Percentiles rank a stretch among this genome's conserved stretches.
Conservation (phyloP, 2,797 vertebrate genomes). For the Paguma larvata region DNA sequence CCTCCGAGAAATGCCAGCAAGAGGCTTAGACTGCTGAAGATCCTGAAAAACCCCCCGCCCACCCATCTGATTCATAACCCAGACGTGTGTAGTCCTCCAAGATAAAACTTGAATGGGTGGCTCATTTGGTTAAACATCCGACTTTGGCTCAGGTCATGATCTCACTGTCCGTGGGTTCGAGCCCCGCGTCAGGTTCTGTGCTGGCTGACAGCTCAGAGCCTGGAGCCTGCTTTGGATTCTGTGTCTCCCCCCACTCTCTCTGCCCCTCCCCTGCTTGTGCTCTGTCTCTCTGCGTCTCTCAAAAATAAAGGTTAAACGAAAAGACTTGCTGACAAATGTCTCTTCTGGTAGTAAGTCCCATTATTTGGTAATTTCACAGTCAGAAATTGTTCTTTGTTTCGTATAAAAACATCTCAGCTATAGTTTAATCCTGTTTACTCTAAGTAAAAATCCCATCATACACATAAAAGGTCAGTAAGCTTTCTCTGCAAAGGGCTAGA, state of each 20-base stretch:
- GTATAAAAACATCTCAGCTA: not conserved
- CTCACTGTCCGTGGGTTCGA: no score
- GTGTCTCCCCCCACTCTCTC: no score
- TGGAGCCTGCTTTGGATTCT: no score
- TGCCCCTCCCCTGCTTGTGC: no score
- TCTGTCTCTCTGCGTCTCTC: no score
- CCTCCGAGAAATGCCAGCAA: not conserved
- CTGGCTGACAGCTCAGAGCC: no score
- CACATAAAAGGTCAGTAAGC: not conserved
- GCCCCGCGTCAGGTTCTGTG: no score
- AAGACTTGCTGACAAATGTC: not conserved
- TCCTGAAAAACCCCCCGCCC: not conserved
- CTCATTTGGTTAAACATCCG: no score
- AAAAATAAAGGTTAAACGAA: no score
- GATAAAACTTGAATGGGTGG: not conserved
- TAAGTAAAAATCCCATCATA: not conserved
- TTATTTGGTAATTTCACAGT: not conserved
- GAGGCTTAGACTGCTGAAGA: not conserved
- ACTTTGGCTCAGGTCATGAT: no score
- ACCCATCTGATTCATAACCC: not conserved
- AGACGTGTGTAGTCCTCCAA: not conserved
- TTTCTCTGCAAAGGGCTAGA: not conserved
- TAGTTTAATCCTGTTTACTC: not conserved
- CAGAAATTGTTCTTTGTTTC: slow-evolving; percentile 11
- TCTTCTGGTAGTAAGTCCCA: not conserved